These are phyloP conservation scores for Urosaurus nigricauda DNA, from an alignment of 2,797 vertebrate species.

Conservation along the genomic window DNA sequence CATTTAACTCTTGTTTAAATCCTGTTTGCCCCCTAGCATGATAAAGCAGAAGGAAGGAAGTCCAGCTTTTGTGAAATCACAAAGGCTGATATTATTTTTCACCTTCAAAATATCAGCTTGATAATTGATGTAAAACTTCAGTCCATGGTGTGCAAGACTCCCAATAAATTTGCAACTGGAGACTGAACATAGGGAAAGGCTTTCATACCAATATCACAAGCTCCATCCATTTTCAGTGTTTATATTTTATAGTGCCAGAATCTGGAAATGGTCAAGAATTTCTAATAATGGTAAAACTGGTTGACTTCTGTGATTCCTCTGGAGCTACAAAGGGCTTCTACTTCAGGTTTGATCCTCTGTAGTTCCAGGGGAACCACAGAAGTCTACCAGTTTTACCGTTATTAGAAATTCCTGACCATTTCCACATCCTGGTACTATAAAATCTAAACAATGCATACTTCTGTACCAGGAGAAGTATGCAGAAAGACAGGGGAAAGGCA, in stretches of 20 bases:
- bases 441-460: no score
- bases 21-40: no score
- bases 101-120: not conserved
- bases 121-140: not conserved
- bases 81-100: not conserved
- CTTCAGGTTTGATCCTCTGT: no score
- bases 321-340: not conserved
- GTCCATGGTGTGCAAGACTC: not conserved
- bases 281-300: not conserved
- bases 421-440: no score
- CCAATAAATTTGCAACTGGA: not conserved
- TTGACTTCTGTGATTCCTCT: not conserved
- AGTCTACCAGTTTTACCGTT: no score
- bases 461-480: not conserved
- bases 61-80: conserved; percentile 25
- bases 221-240: not conserved
- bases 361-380: no score
- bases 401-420: no score
- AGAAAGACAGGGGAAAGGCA: not conserved
- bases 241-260: not conserved
- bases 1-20: no score
- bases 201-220: not conserved
- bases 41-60: no score
- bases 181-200: not conserved
- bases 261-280: not conserved